phyloP scores from a whole-genome alignment of 2,113 vertebrate species.

The Tonatia bakeri region DNA sequence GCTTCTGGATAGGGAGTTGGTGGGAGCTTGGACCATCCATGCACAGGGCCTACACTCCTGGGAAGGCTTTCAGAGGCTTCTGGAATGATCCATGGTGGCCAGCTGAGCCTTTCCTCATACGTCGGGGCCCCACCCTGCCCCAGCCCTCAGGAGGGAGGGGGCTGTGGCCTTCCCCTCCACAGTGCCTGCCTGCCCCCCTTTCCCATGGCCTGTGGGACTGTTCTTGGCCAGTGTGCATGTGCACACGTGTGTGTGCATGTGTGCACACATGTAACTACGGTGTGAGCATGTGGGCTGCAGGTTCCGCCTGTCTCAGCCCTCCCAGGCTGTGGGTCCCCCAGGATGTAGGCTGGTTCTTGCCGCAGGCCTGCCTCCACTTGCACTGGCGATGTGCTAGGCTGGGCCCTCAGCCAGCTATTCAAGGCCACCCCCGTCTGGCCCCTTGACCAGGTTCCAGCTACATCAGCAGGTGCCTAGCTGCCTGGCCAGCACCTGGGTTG shows the following conservation, averaged over 20 bases:
- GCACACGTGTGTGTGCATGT: fast-evolving
- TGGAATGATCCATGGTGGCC: background rate
- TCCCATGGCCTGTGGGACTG: background rate
- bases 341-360: background rate
- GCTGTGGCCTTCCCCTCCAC: background rate
- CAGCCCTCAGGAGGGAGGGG: background rate
- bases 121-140: background rate
- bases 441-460: background rate
- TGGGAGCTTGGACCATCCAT: background rate
- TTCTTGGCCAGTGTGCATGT: background rate
- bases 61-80: no score
- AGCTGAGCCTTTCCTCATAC: background rate
- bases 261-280: no score
- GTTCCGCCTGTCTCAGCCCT: no score
- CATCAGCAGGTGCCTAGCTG: background rate
- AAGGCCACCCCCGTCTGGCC: background rate
- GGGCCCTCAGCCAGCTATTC: background rate
- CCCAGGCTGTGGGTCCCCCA: background rate
- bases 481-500: background rate
- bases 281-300: background rate
- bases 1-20: background rate
- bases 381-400: background rate
- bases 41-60: background rate
- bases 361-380: background rate
- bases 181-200: background rate